Evolutionary conservation across 1,140 invertebrate species (phyloP).

Genomic region (Harlomillsia oculata): DNA sequence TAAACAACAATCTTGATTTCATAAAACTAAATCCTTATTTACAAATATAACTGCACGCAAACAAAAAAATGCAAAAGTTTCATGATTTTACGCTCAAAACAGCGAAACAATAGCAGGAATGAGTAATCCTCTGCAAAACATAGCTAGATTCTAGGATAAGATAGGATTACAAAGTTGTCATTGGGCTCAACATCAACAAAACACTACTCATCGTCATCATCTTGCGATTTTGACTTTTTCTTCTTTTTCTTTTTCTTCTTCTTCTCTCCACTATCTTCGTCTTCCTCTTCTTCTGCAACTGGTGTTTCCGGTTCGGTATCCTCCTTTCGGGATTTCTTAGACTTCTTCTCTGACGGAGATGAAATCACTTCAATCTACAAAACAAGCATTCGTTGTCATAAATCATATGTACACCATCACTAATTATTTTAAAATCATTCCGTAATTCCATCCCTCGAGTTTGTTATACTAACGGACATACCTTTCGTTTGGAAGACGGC

Average conservation of each 20-base stretch:
- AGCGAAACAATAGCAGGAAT: too few relatives aligned
- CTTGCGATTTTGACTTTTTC: constrained; percentile 18
- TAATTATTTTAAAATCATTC: too few relatives aligned
- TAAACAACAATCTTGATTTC: too few relatives aligned
- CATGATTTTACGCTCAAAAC: not conserved
- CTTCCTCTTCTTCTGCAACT: constrained; percentile 38
- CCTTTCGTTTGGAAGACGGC: constrained; percentile 20
- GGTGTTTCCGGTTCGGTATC: constrained; percentile 36
- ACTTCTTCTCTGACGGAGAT: constrained; percentile 3
- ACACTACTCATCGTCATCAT: constrained; percentile 9
- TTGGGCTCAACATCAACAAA: too few relatives aligned
- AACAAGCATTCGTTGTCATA: not conserved
- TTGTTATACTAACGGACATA: constrained; percentile 9
- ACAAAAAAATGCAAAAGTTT: not conserved
- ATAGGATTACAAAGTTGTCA: not conserved
- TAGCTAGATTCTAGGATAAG: not conserved
- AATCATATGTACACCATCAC: too few relatives aligned
- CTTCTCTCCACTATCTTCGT: constrained; percentile 38
- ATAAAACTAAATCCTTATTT: too few relatives aligned
- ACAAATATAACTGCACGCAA: constrained; percentile 40
- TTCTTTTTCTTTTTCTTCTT: constrained; percentile 38
- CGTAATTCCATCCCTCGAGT: constrained; percentile 3
- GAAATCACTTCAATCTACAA: not conserved
- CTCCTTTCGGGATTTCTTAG: constrained; percentile 14
- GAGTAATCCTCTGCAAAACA: too few relatives aligned